phyloP scores from a whole-genome alignment of 2,113 vertebrate genomes.

The Notarius quadriscutis region DNA sequence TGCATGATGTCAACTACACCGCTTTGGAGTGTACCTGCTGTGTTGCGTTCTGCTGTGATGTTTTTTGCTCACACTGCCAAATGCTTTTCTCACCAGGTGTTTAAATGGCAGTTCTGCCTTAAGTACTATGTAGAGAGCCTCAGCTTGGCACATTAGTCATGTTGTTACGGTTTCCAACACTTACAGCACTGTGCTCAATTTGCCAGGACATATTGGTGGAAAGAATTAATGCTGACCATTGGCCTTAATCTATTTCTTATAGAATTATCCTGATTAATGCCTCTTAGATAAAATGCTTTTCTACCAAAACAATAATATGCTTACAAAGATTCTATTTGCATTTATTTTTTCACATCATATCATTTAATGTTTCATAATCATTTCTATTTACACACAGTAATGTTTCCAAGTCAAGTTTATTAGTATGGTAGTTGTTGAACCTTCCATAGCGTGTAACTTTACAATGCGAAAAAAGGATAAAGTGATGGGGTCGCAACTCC shows the following conservation, averaged over 20 bases:
- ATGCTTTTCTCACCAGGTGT: constrained; percentile 33
- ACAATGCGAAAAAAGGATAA: no score
- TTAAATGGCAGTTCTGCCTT: not conserved
- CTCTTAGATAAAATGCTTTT: not conserved
- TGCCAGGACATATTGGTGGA: not conserved
- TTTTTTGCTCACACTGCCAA: not conserved
- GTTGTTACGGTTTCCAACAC: not conserved
- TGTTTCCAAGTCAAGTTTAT: not conserved
- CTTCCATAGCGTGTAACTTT: no score
- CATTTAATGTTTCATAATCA: not conserved
- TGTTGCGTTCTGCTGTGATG: not conserved
- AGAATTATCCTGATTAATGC: not conserved
- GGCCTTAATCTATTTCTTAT: not conserved
- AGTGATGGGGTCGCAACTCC: no score
- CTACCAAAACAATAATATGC: not conserved
- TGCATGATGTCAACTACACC: not conserved
- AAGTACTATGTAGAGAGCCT: constrained; percentile 2
- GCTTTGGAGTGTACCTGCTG: not conserved
- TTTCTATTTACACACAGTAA: not conserved
- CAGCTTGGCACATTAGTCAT: not conserved
- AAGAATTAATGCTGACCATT: not conserved
- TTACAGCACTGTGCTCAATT: not conserved
- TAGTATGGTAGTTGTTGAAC: no score
- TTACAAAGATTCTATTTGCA: not conserved
- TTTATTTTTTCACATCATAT: not conserved